Base-by-base conservation (phyloP, 1,140 invertebrate genomes). In the Heliconius eleuchia region DNA sequence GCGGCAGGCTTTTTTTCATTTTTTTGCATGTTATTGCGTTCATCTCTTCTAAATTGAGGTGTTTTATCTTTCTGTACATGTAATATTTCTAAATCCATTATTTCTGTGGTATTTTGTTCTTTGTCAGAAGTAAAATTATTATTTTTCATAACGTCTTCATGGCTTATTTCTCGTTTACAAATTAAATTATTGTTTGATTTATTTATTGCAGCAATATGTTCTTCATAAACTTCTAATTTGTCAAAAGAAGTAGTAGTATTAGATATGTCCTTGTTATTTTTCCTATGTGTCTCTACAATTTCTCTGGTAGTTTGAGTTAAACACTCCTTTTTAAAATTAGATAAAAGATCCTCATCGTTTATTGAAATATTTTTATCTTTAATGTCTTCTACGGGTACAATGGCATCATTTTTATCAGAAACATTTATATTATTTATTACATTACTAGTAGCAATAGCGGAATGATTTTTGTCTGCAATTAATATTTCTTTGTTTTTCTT, bases 351-450 rank as follows among this genome's bases (percentile, higher is more conserved):
- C 19, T 23, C n/a, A n/a, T 11, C n/a, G 2, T 60, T n/a, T 23
- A 60, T 42, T 78, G 50, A 37, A 66, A 74, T 39, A 23, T 50
- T 78, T 78, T 73, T 37, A 37, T 74, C 60, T 1, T 71, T 13
- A 27, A 74, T 71, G 0, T 71, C 27, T 30, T 70, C 74, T n/a
- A 46, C 18, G 18, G 74, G 39, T 70, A 71, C 7, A 18, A 55
- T 60, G 27, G 57, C 50, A 27, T 73, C 50, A 60, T 60, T 78
- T 78, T 78, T 73, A 60, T 57, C 52, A 42, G 27, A 30, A 6
- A 16, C 11, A 66, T 0, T 30, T 66, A 66, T 30, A 66, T 66
- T 30, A 30, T 57, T 57, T 57, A 3, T 57, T 57, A 57, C n/a
- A 23, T 30, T 66, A 30, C 27, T 66, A 13, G 19, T 66, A 16